A percentile compares a stretch with the other conserved stretches of the same genome.
Conservation (phyloP, 2,888 invertebrate species). For the Caenorhabditis sp. region DNA sequence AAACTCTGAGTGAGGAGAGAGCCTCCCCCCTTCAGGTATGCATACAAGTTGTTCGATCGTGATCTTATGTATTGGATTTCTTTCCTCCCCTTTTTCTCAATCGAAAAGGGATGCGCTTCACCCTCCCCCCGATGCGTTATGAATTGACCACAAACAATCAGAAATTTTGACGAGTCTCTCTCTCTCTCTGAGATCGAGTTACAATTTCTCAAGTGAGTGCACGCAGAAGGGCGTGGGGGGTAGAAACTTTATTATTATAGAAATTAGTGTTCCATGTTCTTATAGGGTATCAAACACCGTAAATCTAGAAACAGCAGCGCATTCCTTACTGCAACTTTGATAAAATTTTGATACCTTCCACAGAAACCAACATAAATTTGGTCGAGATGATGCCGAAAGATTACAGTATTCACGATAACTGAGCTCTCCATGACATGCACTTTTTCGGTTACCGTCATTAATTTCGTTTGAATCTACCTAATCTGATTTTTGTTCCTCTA, state of each 20-base stretch:
- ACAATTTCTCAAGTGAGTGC: slow-evolving; percentile 49
- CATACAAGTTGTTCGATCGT: slow-evolving; percentile 58
- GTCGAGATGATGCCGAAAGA: too few species aligned
- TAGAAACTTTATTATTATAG: neutral
- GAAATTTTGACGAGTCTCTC: slow-evolving; percentile 42
- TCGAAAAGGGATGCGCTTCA: slow-evolving; percentile 45
- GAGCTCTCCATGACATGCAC: neutral
- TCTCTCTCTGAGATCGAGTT: slow-evolving; percentile 27
- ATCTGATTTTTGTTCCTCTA: slow-evolving; percentile 7
- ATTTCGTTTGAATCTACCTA: neutral
- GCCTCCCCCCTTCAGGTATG: slow-evolving; percentile 4
- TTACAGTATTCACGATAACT: too few species aligned
- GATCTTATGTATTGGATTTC: slow-evolving; percentile 63
- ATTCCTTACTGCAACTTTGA: too few species aligned
- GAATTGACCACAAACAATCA: slow-evolving; percentile 63
- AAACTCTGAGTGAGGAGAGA: neutral
- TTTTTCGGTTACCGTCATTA: neutral
- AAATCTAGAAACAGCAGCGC: too few species aligned
- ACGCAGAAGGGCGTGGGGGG: neutral
- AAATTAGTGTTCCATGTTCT: neutral
- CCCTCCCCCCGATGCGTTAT: slow-evolving; percentile 37
- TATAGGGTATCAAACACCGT: too few species aligned
- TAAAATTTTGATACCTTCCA: too few species aligned
- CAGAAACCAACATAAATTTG: too few species aligned
- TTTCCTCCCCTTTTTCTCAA: slow-evolving; percentile 10